Evolutionary conservation across 2,888 invertebrate species (phyloP).

Genomic region (Apamea anceps): DNA sequence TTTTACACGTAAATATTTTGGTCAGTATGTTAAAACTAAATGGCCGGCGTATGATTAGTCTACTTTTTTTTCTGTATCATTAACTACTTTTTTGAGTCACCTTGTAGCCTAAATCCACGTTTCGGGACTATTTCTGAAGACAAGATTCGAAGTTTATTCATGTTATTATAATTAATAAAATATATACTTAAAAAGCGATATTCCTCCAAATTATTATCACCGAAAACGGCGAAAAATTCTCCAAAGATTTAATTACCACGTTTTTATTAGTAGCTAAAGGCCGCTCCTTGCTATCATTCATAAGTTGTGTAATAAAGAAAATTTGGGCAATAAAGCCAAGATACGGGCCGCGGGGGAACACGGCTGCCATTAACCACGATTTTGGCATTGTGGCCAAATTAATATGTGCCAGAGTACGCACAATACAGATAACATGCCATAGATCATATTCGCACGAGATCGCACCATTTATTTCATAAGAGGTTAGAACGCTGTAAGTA

Average conservation of each 20-base stretch:
- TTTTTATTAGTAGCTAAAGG: constrained; percentile 66
- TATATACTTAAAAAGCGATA: constrained; percentile 25
- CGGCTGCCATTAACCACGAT: constrained; percentile 73
- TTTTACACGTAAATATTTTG: neutral
- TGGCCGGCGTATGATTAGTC: neutral
- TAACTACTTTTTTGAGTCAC: neutral
- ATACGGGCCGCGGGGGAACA: constrained; percentile 71
- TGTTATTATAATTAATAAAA: constrained; percentile 29
- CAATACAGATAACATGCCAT: constrained; percentile 52
- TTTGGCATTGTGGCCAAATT: constrained; percentile 77
- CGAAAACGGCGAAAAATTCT: constrained; percentile 64
- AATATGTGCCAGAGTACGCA: constrained; percentile 71
- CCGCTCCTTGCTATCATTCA: constrained; percentile 70
- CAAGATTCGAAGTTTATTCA: neutral
- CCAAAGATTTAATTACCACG: constrained; percentile 74
- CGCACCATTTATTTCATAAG: constrained; percentile 39
- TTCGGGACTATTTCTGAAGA: neutral
- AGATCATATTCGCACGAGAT: constrained; percentile 55
- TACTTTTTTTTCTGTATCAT: neutral
- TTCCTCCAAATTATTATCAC: constrained; percentile 61
- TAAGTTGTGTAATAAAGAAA: constrained; percentile 80
- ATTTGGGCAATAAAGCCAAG: constrained; percentile 78
- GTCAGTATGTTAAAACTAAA: neutral
- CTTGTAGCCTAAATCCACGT: neutral
- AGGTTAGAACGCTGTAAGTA: constrained; percentile 4